phyloP scores from a whole-genome alignment of 2,797 vertebrate species.

The Poeciliopsis presidionis region DNA sequence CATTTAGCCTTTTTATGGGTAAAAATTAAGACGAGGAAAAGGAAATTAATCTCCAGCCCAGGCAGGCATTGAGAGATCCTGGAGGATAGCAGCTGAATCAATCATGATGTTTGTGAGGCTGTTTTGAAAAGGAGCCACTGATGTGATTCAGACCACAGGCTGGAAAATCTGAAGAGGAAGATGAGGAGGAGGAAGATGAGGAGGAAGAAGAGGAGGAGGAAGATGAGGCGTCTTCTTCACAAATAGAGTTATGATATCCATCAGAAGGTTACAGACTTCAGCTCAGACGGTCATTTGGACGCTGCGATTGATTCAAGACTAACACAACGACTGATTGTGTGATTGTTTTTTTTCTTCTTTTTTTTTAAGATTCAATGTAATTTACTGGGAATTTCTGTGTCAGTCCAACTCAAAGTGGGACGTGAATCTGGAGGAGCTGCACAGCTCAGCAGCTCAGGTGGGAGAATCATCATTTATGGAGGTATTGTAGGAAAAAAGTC shows the following conservation, averaged over 20 bases:
- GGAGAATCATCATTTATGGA: background rate
- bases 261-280: slow-evolving; percentile 32
- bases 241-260: slow-evolving; percentile 57
- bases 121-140: slow-evolving; percentile 91
- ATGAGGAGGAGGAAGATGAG: slow-evolving; percentile 10
- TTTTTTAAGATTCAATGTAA: background rate
- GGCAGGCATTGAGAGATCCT: slow-evolving; percentile 90
- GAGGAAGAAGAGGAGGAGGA: slow-evolving; percentile 14
- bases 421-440: background rate
- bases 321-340: background rate
- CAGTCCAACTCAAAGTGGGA: background rate
- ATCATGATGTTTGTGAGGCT: slow-evolving; percentile 88
- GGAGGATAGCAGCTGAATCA: slow-evolving; percentile 90
- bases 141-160: slow-evolving; percentile 90
- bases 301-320: background rate
- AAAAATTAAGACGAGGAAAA: slow-evolving; percentile 97
- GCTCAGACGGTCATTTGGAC: slow-evolving; percentile 13
- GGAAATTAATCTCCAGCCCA: slow-evolving; percentile 94
- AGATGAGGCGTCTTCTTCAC: slow-evolving; percentile 6
- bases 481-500: background rate
- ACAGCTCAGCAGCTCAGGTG: background rate
- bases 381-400: background rate
- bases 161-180: slow-evolving; percentile 56
- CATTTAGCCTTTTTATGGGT: slow-evolving; percentile 99
- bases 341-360: too few species aligned